Evolutionary conservation across 2,888 invertebrate genomes (phyloP).

Genomic region (Tethea ocularis): DNA sequence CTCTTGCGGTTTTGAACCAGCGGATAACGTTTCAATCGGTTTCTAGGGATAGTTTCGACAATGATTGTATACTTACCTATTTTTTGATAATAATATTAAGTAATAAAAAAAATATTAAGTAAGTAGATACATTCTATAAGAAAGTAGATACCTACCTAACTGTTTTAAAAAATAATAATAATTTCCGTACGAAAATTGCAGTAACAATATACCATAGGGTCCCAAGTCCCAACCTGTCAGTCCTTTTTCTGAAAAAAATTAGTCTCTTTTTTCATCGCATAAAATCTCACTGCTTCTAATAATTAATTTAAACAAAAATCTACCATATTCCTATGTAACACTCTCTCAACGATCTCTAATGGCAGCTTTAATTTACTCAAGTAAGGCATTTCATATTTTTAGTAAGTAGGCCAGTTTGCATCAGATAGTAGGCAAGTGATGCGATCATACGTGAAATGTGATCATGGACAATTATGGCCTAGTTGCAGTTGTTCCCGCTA

Average conservation of each 20-base stretch:
- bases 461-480: conserved; percentile 52
- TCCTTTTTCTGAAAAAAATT: conserved; percentile 33
- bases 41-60: background rate
- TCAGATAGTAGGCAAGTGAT: conserved; percentile 45
- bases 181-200: background rate
- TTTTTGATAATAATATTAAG: too few species aligned
- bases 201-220: too few species aligned
- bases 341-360: conserved; percentile 19
- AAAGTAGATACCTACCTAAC: too few species aligned
- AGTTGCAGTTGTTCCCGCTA: conserved; percentile 23
- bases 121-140: too few species aligned
- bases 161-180: too few species aligned
- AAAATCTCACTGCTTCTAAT: background rate
- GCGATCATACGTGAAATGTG: conserved; percentile 52
- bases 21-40: background rate
- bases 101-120: too few species aligned
- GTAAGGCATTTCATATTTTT: conserved; percentile 43
- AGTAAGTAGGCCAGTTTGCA: conserved; percentile 55
- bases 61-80: background rate
- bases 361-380: conserved; percentile 18
- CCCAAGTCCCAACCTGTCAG: conserved; percentile 35
- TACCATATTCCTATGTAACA: conserved; percentile 21
- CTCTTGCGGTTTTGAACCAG: background rate
- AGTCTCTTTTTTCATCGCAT: conserved; percentile 19
- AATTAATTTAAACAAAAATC: conserved; percentile 19